Evolutionary conservation across 2,113 vertebrate species (phyloP).

Genomic region (Brachypodius melanocephalos): DNA sequence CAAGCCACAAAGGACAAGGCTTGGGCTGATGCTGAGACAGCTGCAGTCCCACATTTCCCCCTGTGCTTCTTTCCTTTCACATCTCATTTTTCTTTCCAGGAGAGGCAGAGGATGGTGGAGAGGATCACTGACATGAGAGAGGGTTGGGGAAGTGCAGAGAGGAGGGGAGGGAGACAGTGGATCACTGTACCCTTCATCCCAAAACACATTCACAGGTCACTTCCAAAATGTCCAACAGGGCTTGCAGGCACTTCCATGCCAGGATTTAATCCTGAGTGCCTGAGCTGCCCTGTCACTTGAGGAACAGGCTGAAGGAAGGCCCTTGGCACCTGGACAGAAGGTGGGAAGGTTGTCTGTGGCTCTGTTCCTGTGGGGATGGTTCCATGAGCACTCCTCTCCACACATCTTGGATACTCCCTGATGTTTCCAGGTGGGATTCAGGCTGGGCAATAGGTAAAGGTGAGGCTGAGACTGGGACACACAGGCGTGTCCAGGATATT

Average conservation of each 20-base stretch:
- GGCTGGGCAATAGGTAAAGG: not conserved
- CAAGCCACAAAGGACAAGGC: not conserved
- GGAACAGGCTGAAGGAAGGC: not conserved
- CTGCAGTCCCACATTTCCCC: not conserved
- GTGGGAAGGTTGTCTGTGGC: not conserved
- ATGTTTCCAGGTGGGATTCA: not conserved
- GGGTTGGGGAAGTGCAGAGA: not conserved
- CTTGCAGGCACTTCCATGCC: not conserved
- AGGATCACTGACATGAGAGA: not conserved
- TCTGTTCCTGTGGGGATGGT: not conserved
- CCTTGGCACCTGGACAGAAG: not conserved
- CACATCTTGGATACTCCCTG: not conserved
- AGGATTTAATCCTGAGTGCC: not conserved
- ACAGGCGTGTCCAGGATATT: rapidly evolving
- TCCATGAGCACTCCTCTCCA: not conserved
- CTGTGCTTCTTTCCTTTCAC: not conserved
- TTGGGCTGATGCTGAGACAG: not conserved
- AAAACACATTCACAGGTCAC: not conserved
- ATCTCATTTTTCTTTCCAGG: not conserved
- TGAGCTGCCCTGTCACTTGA: not conserved
- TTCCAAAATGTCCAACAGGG: not conserved
- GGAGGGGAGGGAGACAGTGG: not conserved
- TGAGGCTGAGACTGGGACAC: not conserved
- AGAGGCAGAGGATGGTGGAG: not conserved
- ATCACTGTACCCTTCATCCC: not conserved